phyloP scores from a whole-genome alignment of 2,888 invertebrate species.

The Lacanobia wlatinum region DNA sequence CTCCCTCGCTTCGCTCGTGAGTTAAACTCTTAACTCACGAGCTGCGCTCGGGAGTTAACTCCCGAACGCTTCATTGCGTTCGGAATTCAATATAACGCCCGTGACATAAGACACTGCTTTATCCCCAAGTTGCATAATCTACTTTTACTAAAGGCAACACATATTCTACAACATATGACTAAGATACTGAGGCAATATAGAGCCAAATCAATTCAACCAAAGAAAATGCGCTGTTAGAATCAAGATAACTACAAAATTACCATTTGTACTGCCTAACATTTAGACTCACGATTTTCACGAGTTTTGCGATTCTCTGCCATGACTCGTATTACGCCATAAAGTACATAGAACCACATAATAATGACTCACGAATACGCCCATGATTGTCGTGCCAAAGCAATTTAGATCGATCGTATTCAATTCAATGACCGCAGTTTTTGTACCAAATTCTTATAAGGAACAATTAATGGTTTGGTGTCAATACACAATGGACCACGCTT shows the following conservation, averaged over 20 bases:
- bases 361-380: conserved; percentile 49
- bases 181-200: neutral
- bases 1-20: too few species aligned
- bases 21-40: too few species aligned
- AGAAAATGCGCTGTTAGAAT: neutral
- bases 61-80: too few species aligned
- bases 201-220: neutral
- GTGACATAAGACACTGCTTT: too few species aligned
- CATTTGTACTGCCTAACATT: neutral
- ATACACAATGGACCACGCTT: conserved; percentile 19
- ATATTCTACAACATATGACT: too few species aligned
- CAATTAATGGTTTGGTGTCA: conserved; percentile 32
- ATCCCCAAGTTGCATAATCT: too few species aligned
- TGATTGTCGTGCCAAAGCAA: conserved; percentile 45
- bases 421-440: conserved; percentile 45
- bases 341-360: conserved; percentile 22
- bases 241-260: neutral
- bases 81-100: too few species aligned
- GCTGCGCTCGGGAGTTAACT: too few species aligned
- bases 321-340: conserved; percentile 24
- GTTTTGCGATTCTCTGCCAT: conserved; percentile 33
- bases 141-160: too few species aligned
- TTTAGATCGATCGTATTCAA: conserved; percentile 45
- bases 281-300: conserved; percentile 44
- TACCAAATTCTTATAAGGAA: conserved; percentile 47